Evolutionary conservation across 2,113 vertebrate species (phyloP).

Genomic region (Muntiacus muntjak): DNA sequence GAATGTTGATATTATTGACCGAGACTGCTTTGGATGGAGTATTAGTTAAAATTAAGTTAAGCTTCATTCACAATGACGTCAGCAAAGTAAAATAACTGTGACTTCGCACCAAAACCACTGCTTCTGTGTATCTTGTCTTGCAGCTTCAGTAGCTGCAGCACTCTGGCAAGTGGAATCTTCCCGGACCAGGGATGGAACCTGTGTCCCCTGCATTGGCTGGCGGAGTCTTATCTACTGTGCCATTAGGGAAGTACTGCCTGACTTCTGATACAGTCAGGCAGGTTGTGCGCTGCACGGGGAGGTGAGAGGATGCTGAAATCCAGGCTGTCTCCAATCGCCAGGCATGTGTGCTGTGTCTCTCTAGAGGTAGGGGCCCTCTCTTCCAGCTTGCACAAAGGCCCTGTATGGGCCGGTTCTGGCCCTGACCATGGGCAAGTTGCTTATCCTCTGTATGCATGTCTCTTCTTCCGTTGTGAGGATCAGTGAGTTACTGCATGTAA

Average conservation of each 20-base stretch:
- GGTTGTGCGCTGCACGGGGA: not conserved
- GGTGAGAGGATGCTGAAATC: not conserved
- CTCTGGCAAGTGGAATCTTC: not conserved
- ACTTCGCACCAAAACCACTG: not conserved
- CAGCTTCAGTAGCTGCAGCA: not conserved
- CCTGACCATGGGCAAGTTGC: not conserved
- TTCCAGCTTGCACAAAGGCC: not conserved
- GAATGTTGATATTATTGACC: not conserved
- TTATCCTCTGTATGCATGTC: not conserved
- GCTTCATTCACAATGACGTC: not conserved
- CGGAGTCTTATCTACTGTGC: not conserved
- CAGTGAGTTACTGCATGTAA: not conserved
- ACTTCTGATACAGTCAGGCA: not conserved
- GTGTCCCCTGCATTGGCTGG: not conserved
- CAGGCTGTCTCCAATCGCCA: not conserved
- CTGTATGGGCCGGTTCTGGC: not conserved
- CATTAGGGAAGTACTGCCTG: not conserved
- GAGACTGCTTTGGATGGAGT: not conserved
- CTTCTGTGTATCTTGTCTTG: not conserved
- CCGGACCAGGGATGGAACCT: not conserved
- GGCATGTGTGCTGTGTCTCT: not conserved
- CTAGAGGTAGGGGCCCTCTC: not conserved
- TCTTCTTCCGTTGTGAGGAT: not conserved
- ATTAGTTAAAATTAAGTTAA: not conserved
- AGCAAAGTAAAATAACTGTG: not conserved